Base-by-base conservation (phyloP, 2,888 invertebrate species). In the Ecdyonurus torrentis region DNA sequence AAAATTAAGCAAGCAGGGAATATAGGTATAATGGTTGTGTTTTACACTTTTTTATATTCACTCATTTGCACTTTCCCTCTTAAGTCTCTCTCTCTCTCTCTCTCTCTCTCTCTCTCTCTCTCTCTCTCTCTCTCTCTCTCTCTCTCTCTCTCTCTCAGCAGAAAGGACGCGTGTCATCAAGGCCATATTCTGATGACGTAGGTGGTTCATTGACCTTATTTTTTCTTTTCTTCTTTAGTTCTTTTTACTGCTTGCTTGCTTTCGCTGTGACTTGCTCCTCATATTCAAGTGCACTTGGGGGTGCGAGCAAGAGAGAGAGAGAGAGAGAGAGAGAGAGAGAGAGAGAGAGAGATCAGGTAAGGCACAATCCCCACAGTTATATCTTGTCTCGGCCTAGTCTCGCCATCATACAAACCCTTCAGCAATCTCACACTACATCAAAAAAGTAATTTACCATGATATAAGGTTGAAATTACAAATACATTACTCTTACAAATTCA, bases 131-230 rank as follows among this genome's bases (percentile, higher is more conserved):
- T 15, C 37, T 37, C 15, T 37, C 15, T 37, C 15, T 37, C 37
- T 37, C 15, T 37, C 15, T 37, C 15, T 37, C 37, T 37, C 37
- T 37, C 37, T 37, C 15, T 15, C 37, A 37, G 37, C 5, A 37
- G 37, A 5, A 15, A 37, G 7, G 37, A 37, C 37, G 37, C 55
- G 55, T 55, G 55, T 55, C 55, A 55, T 55, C 55, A 55, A 55
- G 55, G 55, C 55, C 55, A 55, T 22, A 22, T 22, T n/a, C 55
- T 22, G 55, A 55, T 55, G 55, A 55, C 55, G 55, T 55, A n/a
- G 22, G 15, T 22, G 55, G 55, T 55, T 55, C 55, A 22, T 55
- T 22, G 55, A 55, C 55, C 55, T 55, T 55, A n/a, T n/a, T 55
- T n/a, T 22, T 55, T 50, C 18, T 18, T 50, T 50, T 50, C 50